A percentile compares a stretch with the other conserved stretches of the same genome.
phyloP scores from a whole-genome alignment of 2,888 invertebrate genomes.

The Nipponacmea schrenckii region DNA sequence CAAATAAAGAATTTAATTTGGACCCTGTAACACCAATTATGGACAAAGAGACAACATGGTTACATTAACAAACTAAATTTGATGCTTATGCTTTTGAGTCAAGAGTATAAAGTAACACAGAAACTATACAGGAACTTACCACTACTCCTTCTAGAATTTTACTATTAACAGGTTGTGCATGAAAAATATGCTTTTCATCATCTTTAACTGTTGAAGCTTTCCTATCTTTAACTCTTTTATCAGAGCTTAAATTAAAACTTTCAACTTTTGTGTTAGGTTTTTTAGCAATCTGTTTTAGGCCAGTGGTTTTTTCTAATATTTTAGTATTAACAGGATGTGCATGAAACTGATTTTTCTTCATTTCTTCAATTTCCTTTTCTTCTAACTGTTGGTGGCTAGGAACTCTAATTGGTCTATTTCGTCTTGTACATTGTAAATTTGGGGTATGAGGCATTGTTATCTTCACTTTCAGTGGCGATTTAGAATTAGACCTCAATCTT shows the following conservation, averaged over 20 bases:
- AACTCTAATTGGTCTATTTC: constrained; percentile 72
- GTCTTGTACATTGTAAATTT: constrained; percentile 69
- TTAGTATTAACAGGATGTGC: constrained; percentile 76
- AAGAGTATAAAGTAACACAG: too few relatives aligned
- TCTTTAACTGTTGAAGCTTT: constrained; percentile 40
- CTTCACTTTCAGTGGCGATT: constrained; percentile 34
- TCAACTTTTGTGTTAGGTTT: constrained; percentile 74
- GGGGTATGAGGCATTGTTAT: constrained; percentile 66
- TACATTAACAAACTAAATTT: too few relatives aligned
- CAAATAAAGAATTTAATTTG: too few relatives aligned
- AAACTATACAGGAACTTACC: constrained; percentile 40
- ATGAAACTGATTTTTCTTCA: constrained; percentile 76
- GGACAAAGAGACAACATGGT: too few relatives aligned
- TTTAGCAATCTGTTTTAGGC: constrained; percentile 69
- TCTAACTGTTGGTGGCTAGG: constrained; percentile 75
- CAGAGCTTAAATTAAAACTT: constrained; percentile 70
- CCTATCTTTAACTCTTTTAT: constrained; percentile 30
- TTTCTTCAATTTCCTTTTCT: constrained; percentile 75
- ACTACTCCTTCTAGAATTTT: constrained; percentile 57
- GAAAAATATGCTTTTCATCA: constrained; percentile 76
- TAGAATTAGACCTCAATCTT: constrained; percentile 20
- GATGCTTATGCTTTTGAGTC: too few relatives aligned
- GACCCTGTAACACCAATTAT: too few relatives aligned
- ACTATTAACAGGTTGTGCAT: constrained; percentile 77
- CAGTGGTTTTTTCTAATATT: constrained; percentile 72